Evolutionary conservation across 2,113 vertebrate genomes (phyloP).

Genomic region (Gallinago media): DNA sequence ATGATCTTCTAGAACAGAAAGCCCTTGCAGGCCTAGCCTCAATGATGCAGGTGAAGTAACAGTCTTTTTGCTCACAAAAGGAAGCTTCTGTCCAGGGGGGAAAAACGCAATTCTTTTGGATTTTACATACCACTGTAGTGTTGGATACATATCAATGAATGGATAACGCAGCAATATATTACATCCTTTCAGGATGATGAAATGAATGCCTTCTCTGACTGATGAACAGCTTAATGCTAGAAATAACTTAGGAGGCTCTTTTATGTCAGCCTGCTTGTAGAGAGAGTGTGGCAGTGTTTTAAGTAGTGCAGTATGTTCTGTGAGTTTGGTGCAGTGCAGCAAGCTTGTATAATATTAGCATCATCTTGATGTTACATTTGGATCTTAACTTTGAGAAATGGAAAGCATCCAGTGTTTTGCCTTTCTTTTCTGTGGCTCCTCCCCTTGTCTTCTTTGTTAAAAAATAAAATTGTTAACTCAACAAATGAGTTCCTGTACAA

Average conservation of each 20-base stretch:
- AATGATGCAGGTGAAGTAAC: not conserved
- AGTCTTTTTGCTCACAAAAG: not conserved
- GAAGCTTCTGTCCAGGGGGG: not conserved
- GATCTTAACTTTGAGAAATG: constrained; percentile 73
- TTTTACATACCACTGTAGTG: not conserved
- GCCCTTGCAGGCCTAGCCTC: not conserved
- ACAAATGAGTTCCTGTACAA: constrained; percentile 63
- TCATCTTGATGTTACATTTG: constrained; percentile 74
- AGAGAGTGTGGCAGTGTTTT: constrained; percentile 65
- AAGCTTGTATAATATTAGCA: constrained; percentile 87
- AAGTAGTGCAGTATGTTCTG: constrained; percentile 82
- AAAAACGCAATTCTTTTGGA: not conserved
- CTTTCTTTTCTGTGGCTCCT: constrained; percentile 41
- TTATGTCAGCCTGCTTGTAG: constrained; percentile 59
- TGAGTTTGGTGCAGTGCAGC: constrained; percentile 95
- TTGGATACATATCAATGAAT: constrained; percentile 4
- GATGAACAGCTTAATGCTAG: constrained; percentile 48
- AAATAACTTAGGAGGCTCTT: constrained; percentile 61
- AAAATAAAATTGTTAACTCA: constrained; percentile 50
- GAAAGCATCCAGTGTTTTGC: constrained; percentile 79
- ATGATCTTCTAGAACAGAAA: not conserved
- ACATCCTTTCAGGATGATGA: constrained; percentile 24
- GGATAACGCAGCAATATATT: not conserved
- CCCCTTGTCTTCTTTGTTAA: not conserved
- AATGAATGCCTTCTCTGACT: constrained; percentile 11